phyloP scores from a whole-genome alignment of 1,140 invertebrate genomes.

The Apocrypta bakeri region DNA sequence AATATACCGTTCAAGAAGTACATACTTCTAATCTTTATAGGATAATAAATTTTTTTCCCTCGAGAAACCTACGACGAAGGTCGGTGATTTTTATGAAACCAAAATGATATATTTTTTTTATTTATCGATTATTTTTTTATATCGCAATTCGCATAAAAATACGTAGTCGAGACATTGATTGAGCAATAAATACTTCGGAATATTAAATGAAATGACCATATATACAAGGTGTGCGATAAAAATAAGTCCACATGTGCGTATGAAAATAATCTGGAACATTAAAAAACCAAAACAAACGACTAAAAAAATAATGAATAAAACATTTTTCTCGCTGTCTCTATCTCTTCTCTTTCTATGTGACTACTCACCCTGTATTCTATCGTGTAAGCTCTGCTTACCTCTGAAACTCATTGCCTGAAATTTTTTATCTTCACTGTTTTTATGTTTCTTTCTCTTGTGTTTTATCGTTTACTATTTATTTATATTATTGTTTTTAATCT shows the following conservation, averaged over 20 bases:
- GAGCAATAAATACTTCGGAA: neutral
- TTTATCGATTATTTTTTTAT: too few relatives aligned
- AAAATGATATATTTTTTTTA: neutral
- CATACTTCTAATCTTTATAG: neutral
- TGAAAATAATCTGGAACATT: neutral
- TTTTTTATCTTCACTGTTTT: too few relatives aligned
- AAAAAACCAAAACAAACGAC: slow-evolving; percentile 9
- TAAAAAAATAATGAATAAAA: neutral
- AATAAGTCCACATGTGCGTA: too few relatives aligned
- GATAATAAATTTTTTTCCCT: neutral
- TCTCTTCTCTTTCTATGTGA: too few relatives aligned
- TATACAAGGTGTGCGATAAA: neutral
- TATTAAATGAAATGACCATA: neutral
- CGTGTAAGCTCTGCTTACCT: too few relatives aligned
- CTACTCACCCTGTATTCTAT: too few relatives aligned
- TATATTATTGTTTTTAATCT: too few relatives aligned
- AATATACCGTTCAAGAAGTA: neutral
- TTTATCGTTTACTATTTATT: too few relatives aligned
- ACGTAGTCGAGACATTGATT: neutral
- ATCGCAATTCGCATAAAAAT: neutral
- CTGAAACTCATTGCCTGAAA: too few relatives aligned
- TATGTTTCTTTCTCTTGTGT: too few relatives aligned
- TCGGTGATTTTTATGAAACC: neutral
- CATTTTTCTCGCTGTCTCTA: neutral
- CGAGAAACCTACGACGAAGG: too few relatives aligned